A percentile compares a stretch with the other conserved stretches of the same genome.
phyloP scores from a whole-genome alignment of 2,888 invertebrate species.

The Plusia festucae region DNA sequence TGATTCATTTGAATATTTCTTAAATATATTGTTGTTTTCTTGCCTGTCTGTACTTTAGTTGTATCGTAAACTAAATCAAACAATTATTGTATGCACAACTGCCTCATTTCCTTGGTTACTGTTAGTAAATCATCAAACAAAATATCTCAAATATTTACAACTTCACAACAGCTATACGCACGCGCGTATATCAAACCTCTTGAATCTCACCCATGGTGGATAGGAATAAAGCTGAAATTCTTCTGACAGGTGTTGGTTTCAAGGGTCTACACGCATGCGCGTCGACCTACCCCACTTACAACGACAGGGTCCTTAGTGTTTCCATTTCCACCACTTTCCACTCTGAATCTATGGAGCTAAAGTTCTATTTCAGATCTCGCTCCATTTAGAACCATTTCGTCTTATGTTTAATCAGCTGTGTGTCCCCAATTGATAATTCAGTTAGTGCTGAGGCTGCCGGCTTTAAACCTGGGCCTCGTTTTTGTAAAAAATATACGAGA shows the following conservation, averaged over 20 bases:
- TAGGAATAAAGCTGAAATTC: constrained; percentile 62
- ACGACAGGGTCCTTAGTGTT: constrained; percentile 68
- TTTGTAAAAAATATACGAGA: constrained; percentile 45
- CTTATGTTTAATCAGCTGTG: constrained; percentile 86
- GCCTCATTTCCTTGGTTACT: constrained; percentile 74
- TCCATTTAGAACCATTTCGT: constrained; percentile 71
- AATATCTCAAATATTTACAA: constrained; percentile 77
- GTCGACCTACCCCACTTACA: constrained; percentile 69
- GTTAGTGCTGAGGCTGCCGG: constrained; percentile 80
- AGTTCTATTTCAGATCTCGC: constrained; percentile 70
- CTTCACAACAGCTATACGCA: constrained; percentile 71
- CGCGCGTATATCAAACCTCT: constrained; percentile 52
- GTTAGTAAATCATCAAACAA: constrained; percentile 76
- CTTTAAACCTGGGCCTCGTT: constrained; percentile 67
- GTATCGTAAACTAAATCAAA: constrained; percentile 46
- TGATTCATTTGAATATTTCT: constrained; percentile 12
- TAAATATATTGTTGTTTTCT: constrained; percentile 12
- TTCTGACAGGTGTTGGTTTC: constrained; percentile 50
- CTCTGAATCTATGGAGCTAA: constrained; percentile 71
- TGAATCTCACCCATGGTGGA: constrained; percentile 53
- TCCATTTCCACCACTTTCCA: constrained; percentile 64
- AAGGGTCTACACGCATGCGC: constrained; percentile 83
- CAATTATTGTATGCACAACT: constrained; percentile 66
- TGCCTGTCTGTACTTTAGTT: constrained; percentile 13
- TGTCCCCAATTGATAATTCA: constrained; percentile 85